Evolutionary conservation across 35 echinoderm and acorn worm genomes (phyloP), one percentile per base, ranked within the genome.

Genomic region (Eucidaris tribuloides): DNA sequence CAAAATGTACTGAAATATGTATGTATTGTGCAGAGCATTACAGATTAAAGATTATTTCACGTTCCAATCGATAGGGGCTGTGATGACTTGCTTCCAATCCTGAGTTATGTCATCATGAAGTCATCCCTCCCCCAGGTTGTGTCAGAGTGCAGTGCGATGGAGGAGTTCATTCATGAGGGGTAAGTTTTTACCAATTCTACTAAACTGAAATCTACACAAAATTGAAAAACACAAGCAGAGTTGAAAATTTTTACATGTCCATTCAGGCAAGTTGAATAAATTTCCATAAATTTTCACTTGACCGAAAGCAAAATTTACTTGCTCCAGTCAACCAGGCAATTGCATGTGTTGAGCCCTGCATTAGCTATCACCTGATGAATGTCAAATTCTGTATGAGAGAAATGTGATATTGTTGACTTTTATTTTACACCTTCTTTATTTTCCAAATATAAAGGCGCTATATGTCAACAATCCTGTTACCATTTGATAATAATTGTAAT

Each of bases 101-200:
- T 93, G 50, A 93, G 89, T 70, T 99, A 78, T 77, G 71, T 99
- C 28, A 56, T 99, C 49, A 86, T 99, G 25, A 93, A 93, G 54
- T 90, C 96, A 49, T 82, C 82, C 9, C 49, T 90, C 0, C 96
- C 90, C 39, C 62, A 85, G 6, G 76, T 99, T 32, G 87, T 99
- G 3, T 93, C 96, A 37, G 90, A 99, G 34, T 89, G 91, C 39
- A 83, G 63, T 90, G 90, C 87, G 15, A 93, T 99, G 90, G 96
- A 99, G 55, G 91, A 87, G 59, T 99, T 99, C 36, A 99, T 99
- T 20, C 96, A 99, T 59, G 96, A 99, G 84, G 96, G 91, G 96
- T 93, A 76, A 92, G 86, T 36, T 40, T 0, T 38, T 23, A 29
- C 20, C 64, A 25, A 5, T 32, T 1, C 20, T 28, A 5, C 27